Evolutionary conservation across 2,888 invertebrate species (phyloP), one percentile per base, ranked within the genome.

Genomic region (Leptinotarsa peninsularis): DNA sequence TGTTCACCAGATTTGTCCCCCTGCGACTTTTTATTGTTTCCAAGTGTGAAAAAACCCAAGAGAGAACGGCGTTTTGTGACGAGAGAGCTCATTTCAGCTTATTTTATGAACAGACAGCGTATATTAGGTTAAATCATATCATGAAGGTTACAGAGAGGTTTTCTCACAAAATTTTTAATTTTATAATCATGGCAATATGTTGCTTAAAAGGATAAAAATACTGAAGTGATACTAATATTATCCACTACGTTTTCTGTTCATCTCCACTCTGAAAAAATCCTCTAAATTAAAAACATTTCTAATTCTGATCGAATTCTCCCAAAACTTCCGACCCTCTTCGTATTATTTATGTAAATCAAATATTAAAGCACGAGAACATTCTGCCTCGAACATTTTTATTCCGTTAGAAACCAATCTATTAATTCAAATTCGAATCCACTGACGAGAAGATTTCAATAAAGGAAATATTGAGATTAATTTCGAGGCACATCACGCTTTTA

Each of bases 401-500:
- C 54, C 49, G 50, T 60, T 56, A 69, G 50, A 71, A 74, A 69
- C 71, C 76, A 63, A 66, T 76, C 66, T 60, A 72, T 72, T 74
- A 73, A 73, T 76, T 73, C 70, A 67, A 76, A 73, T 73, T 73
- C 73, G 63, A 70, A 58, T 69, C 56, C 4, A 18, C 33, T 58
- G 70, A n/a, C 10, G 18, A 33, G 50, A 66, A 63, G 21, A 54
- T 27, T 50, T 67, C 74, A 74, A 71, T 74, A 71, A 58, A 76
- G 77, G 71, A 70, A 73, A 75, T 77, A 73, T 77, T 68, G 60
- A 71, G 75, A 75, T 77, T 68, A 77, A 75, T 73, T 77, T 75
- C 73, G 56, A 68, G 33, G 60, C 73, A 72, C 69, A 66, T 72
- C 72, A 67, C 54, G 72, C 67, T 74, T 73, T 77, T 72, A 77